Base-by-base conservation (phyloP, 2,113 vertebrate genomes). In the Zosterops borbonicus region DNA sequence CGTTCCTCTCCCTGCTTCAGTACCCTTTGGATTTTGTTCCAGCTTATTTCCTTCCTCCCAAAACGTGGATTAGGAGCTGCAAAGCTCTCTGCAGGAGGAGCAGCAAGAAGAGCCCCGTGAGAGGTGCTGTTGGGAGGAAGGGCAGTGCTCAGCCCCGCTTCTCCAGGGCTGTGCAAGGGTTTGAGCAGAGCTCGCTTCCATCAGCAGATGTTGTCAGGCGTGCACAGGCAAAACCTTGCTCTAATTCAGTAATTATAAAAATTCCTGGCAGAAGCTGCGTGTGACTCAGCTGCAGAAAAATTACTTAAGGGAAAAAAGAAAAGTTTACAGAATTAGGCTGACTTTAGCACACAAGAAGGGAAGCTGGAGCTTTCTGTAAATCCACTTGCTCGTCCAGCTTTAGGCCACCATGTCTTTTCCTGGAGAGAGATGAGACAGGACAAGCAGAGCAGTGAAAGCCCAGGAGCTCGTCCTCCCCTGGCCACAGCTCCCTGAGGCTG, bases 281-380 rank as follows among this genome's bases (percentile, higher is more conserved):
- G 83, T 98, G 98, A 98, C 97, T 98, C 97, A 98, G 96, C 96
- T 97, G 86, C 94, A 81, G 55, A 97, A 97, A 96, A 97, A 92
- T 95, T 80, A 96, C 80, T 95, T 90, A 74, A 65, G 33, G 76
- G 37, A 68, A 55, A 55, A 27, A 49, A 77, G 60, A 84, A 47
- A 76, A 85, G 79, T 97, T 94, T 91, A 87, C 86, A 89, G 83
- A 94, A 22, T 47, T 67, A 93, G 84, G 65, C 88, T 96, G 97
- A 94, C 71, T 96, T 90, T 21, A 97, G 94, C 80, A n/a, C 56
- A 79, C 69, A 69, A 74, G 74, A n/a, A 89, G 87, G 92, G 94
- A 92, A 91, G 58, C 79, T 14, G 2, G 47, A 56, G 88, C 65
- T 89, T 37, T 78, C 82, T 92, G 47, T 90, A 80, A 81, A 83